phyloP scores from a whole-genome alignment of 2,113 vertebrate species.

The Clinocottus analis region DNA sequence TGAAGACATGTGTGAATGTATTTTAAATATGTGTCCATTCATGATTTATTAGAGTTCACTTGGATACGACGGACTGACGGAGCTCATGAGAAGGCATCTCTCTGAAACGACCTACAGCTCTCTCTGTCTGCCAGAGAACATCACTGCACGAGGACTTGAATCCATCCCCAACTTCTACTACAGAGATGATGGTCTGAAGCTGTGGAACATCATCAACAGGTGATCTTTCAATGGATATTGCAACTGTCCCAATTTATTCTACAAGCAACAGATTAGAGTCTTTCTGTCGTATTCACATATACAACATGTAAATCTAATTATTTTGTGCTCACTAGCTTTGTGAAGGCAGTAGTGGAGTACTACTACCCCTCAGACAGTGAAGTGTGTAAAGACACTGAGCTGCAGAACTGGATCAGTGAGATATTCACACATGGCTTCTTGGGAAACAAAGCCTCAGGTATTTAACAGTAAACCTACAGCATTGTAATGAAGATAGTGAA shows the following conservation, averaged over 20 bases:
- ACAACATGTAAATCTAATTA: not conserved
- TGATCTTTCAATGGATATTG: too few relatives aligned
- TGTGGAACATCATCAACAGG: too few relatives aligned
- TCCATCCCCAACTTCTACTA: too few relatives aligned
- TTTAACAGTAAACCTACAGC: not conserved
- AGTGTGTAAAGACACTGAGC: conserved; percentile 79
- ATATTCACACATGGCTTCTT: conserved; percentile 82
- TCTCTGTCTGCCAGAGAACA: conserved; percentile 71
- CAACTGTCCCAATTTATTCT: not conserved
- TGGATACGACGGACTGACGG: conserved; percentile 26
- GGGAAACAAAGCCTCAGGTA: conserved; percentile 68
- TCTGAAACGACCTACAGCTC: conserved; percentile 59
- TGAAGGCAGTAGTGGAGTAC: conserved; percentile 58
- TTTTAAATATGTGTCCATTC: not conserved
- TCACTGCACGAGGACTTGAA: conserved; percentile 44
- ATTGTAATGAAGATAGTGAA: not conserved
- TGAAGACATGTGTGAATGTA: not conserved
- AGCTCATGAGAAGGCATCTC: conserved; percentile 54
- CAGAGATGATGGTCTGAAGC: too few relatives aligned
- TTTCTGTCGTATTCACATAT: not conserved
- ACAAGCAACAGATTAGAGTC: not conserved
- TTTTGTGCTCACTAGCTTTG: conserved; percentile 74
- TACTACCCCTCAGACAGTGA: conserved; percentile 66
- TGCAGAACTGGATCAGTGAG: conserved; percentile 72
- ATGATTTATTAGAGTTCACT: conserved; percentile 43